Conservation (phyloP, 2,113 vertebrate genomes). For the Toxotes chatareus region DNA sequence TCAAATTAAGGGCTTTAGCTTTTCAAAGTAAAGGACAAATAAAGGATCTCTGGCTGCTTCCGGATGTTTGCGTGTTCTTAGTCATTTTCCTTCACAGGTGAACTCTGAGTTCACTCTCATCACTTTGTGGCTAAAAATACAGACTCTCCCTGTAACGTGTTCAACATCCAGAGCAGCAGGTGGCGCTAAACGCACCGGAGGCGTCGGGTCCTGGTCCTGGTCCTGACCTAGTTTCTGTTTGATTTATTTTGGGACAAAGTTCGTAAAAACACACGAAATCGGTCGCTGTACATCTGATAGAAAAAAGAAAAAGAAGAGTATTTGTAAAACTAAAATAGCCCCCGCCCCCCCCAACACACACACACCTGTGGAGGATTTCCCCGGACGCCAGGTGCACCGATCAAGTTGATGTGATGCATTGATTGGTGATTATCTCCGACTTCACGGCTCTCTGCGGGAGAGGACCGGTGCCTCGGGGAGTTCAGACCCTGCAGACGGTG, state of each 20-base stretch:
- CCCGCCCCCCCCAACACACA: too few species aligned
- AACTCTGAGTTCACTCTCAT: too few species aligned
- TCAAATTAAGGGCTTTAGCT: too few species aligned
- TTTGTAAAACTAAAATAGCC: too few species aligned
- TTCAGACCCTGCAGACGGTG: constrained; percentile 3
- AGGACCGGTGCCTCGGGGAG: background rate
- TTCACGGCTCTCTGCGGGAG: background rate
- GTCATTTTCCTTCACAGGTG: too few species aligned
- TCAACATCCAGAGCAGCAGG: background rate
- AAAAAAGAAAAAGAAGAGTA: too few species aligned
- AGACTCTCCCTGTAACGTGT: background rate
- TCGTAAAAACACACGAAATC: background rate
- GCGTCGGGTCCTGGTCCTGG: background rate
- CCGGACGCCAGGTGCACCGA: constrained; percentile 17
- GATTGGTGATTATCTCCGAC: background rate
- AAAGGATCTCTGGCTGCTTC: too few species aligned
- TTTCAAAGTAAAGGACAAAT: too few species aligned
- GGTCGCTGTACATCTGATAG: background rate
- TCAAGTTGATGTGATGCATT: background rate
- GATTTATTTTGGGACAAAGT: background rate
- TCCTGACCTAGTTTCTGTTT: background rate
- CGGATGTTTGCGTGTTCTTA: too few species aligned
- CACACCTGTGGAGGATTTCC: constrained; percentile 1
- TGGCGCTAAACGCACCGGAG: background rate
- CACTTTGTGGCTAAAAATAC: too few species aligned